Evolutionary conservation across 2,797 vertebrate genomes (phyloP), one percentile per base, ranked within the genome.

Genomic region (Amphiprion clarkii): DNA sequence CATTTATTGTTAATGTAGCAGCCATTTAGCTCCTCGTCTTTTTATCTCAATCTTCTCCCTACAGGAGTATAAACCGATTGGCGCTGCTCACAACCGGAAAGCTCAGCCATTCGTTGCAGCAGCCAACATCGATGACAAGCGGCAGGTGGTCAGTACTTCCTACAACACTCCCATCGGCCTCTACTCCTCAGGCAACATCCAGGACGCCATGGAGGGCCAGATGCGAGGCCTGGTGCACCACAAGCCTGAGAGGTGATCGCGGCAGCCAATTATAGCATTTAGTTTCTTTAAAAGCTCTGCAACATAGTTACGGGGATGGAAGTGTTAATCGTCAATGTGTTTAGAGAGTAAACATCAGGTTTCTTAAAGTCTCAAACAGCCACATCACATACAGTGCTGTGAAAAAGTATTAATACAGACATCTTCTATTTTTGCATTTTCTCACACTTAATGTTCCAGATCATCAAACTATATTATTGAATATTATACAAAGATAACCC

Each of bases 91-190:
- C 94, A 99, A 99, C 94, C 95, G 97, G 81, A 96, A 88, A 93
- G 97, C 97, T 89, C 95, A 96, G 89, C 98, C 98, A 58, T 99
- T 99, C 90, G 94, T 98, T 76, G 97, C 98, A 11, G 97, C 97
- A 57, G 97, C 96, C 65, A 99, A 97, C 94, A 95, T 99, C 87
- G 97, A 98, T 77, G 97, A 98, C 94, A 97, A 95, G 90, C 97
- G 94, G 66, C 98, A 99, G 96, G 97, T 99, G 95, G 98, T 99
- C 94, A 99, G 98, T 40, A 91, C 97, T 6, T 90, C 97, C 91
- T 99, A 99, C 97, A 99, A 99, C 93, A 97, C 98, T 33, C 98
- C 98, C 39, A 99, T 99, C 83, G 97, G 98, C 88, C 97, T 99
- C 64, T 99, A 99, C 93, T 99, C 98, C 79, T 95, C 97, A 66